Evolutionary conservation across 2,797 vertebrate genomes (phyloP).

Genomic region (Silurus aristotelis): DNA sequence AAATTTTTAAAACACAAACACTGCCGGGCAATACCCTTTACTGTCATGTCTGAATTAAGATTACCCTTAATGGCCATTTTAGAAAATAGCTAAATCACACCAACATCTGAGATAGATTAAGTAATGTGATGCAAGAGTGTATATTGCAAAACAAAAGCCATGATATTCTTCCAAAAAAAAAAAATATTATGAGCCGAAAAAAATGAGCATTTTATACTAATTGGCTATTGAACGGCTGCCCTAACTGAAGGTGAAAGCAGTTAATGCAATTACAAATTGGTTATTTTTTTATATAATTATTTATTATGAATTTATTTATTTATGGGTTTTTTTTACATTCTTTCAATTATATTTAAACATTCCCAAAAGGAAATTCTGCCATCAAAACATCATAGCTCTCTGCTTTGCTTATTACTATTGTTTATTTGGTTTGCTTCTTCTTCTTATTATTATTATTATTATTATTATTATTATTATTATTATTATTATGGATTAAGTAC

Average conservation of each 20-base stretch:
- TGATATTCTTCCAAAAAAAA: conserved; percentile 55
- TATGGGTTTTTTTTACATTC: conserved; percentile 26
- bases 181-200: conserved; percentile 60
- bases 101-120: conserved; percentile 60
- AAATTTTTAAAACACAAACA: conserved; percentile 41
- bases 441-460: not conserved
- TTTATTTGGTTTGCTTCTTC: no score
- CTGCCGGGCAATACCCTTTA: conserved; percentile 31
- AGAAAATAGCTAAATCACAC: conserved; percentile 41
- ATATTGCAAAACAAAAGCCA: conserved; percentile 50
- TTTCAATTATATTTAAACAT: conserved; percentile 39
- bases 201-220: conserved; percentile 40
- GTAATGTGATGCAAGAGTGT: conserved; percentile 51
- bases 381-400: not conserved
- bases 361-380: conserved; percentile 23
- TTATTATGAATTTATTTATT: conserved; percentile 35
- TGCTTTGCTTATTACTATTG: not conserved
- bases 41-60: conserved; percentile 45
- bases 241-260: conserved; percentile 30
- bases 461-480: not conserved
- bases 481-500: not conserved
- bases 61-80: conserved; percentile 55
- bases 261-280: conserved; percentile 40
- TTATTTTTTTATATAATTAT: conserved; percentile 25
- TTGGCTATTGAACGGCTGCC: conserved; percentile 50